These are phyloP conservation scores for Meriones psammophilus DNA, from an alignment of 2,797 vertebrate genomes.

Conservation along the genomic window DNA sequence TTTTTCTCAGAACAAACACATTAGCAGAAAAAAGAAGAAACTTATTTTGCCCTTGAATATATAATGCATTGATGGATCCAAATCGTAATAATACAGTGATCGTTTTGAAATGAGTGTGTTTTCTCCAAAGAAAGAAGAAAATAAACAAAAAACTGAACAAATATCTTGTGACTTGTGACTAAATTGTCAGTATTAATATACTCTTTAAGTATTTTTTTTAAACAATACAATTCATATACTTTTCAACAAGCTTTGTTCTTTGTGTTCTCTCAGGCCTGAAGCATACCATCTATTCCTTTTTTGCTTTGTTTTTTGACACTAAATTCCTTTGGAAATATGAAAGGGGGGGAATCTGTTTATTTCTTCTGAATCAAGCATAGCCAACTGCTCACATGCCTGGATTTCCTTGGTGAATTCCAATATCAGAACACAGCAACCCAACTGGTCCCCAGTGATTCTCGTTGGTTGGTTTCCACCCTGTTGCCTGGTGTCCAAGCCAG, in stretches of 20 bases:
- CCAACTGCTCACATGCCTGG: conserved; percentile 32
- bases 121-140: not conserved
- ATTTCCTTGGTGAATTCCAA: conserved; percentile 62
- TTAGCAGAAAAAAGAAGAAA: conserved; percentile 67
- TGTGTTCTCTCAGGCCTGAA: not conserved
- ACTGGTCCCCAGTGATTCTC: not conserved
- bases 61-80: conserved; percentile 63
- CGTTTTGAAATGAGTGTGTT: conserved; percentile 71
- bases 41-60: conserved; percentile 35
- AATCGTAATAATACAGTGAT: conserved; percentile 54
- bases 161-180: not conserved
- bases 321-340: conserved; percentile 57
- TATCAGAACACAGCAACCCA: conserved; percentile 40
- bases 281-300: not conserved
- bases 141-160: not conserved
- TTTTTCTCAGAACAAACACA: conserved; percentile 80
- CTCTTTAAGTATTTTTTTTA: not conserved
- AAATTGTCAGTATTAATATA: not conserved
- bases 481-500: not conserved
- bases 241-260: not conserved
- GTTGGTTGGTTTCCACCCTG: not conserved
- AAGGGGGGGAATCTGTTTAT: conserved; percentile 50
- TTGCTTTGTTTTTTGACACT: not conserved
- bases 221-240: not conserved
- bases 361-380: conserved; percentile 62